A percentile compares a stretch with the other conserved stretches of the same genome.
These are phyloP conservation scores for Dascyllus trimaculatus DNA, from an alignment of 2,113 vertebrate genomes.

Conservation along the genomic window DNA sequence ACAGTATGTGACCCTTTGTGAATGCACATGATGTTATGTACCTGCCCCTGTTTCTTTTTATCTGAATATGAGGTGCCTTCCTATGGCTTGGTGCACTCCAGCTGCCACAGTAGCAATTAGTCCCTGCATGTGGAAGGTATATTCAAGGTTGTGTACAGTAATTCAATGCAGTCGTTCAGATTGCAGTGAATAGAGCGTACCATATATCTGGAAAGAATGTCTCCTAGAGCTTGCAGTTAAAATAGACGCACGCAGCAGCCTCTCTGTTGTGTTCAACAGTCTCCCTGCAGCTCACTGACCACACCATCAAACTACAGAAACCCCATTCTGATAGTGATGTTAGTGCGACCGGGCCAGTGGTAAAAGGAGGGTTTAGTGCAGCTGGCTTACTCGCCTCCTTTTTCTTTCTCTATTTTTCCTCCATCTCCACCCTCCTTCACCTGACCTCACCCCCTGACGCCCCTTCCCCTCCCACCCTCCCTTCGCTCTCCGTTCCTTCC, in stretches of 20 bases:
- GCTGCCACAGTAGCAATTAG: no score
- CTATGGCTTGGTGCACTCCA: not conserved
- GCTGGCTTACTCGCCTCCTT: not conserved
- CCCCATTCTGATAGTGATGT: not conserved
- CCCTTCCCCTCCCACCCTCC: constrained; percentile 1
- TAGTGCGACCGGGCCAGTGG: not conserved
- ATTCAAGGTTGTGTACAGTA: not conserved
- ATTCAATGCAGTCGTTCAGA: not conserved
- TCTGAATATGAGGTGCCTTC: not conserved
- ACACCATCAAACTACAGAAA: constrained; percentile 20
- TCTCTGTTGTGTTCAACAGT: constrained; percentile 12
- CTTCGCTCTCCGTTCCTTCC: not conserved
- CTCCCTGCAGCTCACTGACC: constrained; percentile 15
- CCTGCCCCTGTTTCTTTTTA: not conserved
- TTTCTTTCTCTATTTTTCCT: constrained; percentile 7
- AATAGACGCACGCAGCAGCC: not conserved
- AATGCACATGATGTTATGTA: not conserved
- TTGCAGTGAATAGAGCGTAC: not conserved
- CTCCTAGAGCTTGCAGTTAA: no score
- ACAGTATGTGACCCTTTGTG: no score
- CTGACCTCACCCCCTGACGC: constrained; percentile 32
- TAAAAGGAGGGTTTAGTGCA: not conserved
- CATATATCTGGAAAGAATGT: no score
- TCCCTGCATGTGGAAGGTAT: not conserved
- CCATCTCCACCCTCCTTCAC: constrained; percentile 38